These are phyloP conservation scores for Andrena praecox DNA, from an alignment of 2,888 invertebrate genomes.

Conservation along the genomic window DNA sequence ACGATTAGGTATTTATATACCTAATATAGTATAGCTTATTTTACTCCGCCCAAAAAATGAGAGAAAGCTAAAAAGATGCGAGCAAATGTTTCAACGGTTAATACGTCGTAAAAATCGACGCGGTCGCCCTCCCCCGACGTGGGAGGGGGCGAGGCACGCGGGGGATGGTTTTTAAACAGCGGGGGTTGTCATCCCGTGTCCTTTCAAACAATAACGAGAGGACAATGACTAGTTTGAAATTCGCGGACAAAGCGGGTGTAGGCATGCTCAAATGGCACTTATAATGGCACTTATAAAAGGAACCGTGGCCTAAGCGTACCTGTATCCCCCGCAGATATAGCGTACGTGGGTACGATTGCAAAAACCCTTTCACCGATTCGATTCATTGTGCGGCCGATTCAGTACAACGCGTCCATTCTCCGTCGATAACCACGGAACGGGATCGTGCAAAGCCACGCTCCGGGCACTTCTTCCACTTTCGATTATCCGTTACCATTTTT, in stretches of 20 bases:
- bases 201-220: conserved; percentile 68
- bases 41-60: no score
- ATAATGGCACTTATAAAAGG: conserved; percentile 60
- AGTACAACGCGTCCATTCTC: conserved; percentile 61
- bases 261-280: conserved; percentile 63
- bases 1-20: no score
- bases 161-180: conserved; percentile 50
- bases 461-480: conserved; percentile 53
- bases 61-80: background rate
- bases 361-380: conserved; percentile 65
- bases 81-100: conserved; percentile 7
- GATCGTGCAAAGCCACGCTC: conserved; percentile 67
- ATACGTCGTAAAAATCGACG: conserved; percentile 33
- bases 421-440: conserved; percentile 57
- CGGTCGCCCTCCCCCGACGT: background rate
- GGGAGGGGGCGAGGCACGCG: background rate
- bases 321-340: conserved; percentile 59
- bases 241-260: conserved; percentile 63
- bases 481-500: conserved; percentile 54
- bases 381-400: conserved; percentile 59
- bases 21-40: no score
- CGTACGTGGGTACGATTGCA: conserved; percentile 60
- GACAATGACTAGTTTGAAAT: conserved; percentile 69
- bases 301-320: conserved; percentile 51
- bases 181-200: conserved; percentile 61